Evolutionary conservation across 2,113 vertebrate genomes (phyloP).

Genomic region (Tragelaphus imberbis): DNA sequence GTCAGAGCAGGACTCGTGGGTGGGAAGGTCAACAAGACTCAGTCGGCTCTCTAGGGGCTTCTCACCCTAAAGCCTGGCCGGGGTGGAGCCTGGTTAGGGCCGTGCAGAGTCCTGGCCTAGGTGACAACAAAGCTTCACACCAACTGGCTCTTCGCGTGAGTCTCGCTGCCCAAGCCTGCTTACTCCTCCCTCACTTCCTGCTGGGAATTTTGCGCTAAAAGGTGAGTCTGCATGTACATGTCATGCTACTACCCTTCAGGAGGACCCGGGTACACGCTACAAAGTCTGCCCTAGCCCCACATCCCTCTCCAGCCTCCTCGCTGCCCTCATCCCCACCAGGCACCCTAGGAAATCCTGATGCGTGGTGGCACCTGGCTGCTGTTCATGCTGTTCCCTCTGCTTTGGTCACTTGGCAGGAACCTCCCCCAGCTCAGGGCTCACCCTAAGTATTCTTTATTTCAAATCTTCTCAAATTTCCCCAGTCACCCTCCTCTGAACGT

Average conservation of each 20-base stretch:
- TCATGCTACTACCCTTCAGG: no score
- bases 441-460: not conserved
- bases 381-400: not conserved
- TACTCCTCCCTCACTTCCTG: not conserved
- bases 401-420: not conserved
- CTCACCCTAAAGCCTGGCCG: rapidly evolving
- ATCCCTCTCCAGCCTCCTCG: not conserved
- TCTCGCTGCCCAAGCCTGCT: not conserved
- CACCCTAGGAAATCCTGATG: not conserved
- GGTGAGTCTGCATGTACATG: rapidly evolving
- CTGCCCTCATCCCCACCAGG: not conserved
- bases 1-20: not conserved
- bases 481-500: not conserved
- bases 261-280: not conserved
- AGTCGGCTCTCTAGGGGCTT: not conserved
- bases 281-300: not conserved
- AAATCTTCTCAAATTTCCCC: not conserved
- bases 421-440: not conserved
- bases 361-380: not conserved
- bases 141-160: not conserved
- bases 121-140: not conserved
- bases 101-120: not conserved
- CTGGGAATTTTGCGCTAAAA: not conserved
- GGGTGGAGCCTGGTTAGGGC: not conserved
- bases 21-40: not conserved